Base-by-base conservation (phyloP, 2,797 vertebrate genomes). In the Spondyliosoma cantharus region DNA sequence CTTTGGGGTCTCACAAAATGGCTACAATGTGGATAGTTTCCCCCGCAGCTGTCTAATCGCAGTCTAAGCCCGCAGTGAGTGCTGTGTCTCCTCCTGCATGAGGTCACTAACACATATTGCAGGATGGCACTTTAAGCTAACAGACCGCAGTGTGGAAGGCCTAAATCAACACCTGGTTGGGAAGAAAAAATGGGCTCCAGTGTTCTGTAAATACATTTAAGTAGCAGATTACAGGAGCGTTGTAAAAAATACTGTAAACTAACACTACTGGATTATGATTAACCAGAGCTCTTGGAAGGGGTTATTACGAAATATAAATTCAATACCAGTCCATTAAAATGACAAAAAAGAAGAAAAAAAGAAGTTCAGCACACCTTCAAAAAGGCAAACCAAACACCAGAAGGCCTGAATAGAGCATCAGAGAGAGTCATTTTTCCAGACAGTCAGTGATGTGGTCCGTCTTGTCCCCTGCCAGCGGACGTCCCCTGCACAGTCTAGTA, bases 161-260 rank as follows among this genome's bases (percentile, higher is more conserved):
- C 89, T 91, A 89, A 92, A 91, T 93, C 91, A 93, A 92, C 91
- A 92, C 92, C 91, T 93, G 91, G 75, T 90, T 92, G 82, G 61
- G 65, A 68, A 74, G 82, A 83, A 79, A 67, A 82, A 70, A 43
- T 25, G 64, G 65, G 46, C 42, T 57, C 50, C 83, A 76, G 69
- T 66, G 43, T 66, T 71, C 62, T 63, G 1, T 5, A 71, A 72
- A 83, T 73, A 48, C 61, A 76, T 79, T 77, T 52, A 80, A 78
- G 59, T 14, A 22, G 50, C 53, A 68, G 71, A 80, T 69, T 74
- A 77, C 32, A 71, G 50, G 2, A 57, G 32, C 13, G 9, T 32
- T 62, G 56, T 22, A 27, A 79, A 69, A 53, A 64, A 37, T 37
- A 37, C 37, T 60, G 16, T 64, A 74, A 64, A 72, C 37, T 46